These are phyloP conservation scores for Eclectus roratus DNA, from an alignment of 2,113 vertebrate genomes.

Conservation along the genomic window DNA sequence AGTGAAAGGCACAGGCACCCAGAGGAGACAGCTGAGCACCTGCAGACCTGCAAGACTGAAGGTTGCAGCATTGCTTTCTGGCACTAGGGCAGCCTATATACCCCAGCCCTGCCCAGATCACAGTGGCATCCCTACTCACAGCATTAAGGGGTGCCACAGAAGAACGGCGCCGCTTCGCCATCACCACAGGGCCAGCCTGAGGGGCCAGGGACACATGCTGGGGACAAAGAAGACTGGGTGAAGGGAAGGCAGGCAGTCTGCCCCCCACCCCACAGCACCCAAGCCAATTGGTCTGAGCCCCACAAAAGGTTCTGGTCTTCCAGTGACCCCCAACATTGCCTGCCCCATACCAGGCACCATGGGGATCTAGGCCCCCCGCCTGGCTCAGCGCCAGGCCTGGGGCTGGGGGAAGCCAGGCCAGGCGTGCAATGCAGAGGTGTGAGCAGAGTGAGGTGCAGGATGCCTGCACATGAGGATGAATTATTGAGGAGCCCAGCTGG, in stretches of 20 bases:
- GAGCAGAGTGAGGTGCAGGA: not conserved
- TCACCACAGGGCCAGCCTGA: constrained; percentile 22
- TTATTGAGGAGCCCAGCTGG: constrained; percentile 61
- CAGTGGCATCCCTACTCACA: not conserved
- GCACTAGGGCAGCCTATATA: not conserved
- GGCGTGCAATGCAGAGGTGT: constrained; percentile 45
- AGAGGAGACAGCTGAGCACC: not conserved
- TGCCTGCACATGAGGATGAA: not conserved
- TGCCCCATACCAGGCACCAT: not conserved
- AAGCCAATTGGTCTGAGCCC: not conserved
- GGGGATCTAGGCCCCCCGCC: not conserved
- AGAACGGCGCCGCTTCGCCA: constrained; percentile 6
- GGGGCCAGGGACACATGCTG: constrained; percentile 55
- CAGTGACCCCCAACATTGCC: not conserved
- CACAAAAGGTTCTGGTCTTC: not conserved
- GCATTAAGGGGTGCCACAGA: not conserved
- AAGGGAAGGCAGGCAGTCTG: not conserved
- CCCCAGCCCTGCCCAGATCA: not conserved
- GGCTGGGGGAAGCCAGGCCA: not conserved
- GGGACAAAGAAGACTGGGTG: not conserved
- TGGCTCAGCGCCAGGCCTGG: not conserved
- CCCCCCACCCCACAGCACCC: not conserved
- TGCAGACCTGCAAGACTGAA: not conserved
- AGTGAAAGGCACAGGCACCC: not conserved
- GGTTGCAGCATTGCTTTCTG: not conserved